phyloP scores from a whole-genome alignment of 2,113 vertebrate genomes.

The Odobenus rosmarus region DNA sequence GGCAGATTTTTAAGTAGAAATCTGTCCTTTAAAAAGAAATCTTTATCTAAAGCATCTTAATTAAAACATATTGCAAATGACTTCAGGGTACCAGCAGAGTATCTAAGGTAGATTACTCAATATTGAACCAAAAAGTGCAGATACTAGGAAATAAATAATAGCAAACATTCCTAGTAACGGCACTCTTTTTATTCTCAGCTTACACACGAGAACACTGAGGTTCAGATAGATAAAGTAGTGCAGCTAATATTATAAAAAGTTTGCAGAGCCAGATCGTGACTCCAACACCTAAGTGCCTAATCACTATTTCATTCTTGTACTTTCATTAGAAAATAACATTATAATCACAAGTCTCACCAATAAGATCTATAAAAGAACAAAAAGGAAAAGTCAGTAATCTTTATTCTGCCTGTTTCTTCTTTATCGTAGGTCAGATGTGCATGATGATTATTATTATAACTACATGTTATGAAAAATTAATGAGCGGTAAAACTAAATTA shows the following conservation, averaged over 20 bases:
- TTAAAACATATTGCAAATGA: neutral
- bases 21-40: neutral
- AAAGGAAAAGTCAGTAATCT: neutral
- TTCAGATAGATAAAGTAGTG: neutral
- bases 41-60: neutral
- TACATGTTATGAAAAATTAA: neutral
- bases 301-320: neutral
- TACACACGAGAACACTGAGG: neutral
- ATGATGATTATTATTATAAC: neutral
- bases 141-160: neutral
- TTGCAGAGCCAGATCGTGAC: neutral
- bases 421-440: neutral
- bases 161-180: neutral
- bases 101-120: neutral
- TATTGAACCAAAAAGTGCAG: constrained; percentile 2
- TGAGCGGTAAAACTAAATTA: neutral
- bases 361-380: neutral
- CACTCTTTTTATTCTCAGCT: neutral
- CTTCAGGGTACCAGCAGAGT: neutral
- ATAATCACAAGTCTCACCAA: neutral
- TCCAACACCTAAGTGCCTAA: neutral
- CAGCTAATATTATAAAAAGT: neutral
- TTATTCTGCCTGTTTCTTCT: constrained; percentile 3
- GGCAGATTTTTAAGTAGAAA: neutral
- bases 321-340: neutral